These are phyloP conservation scores for Charadrius vociferus DNA, from an alignment of 2,113 vertebrate species.

Conservation along the genomic window DNA sequence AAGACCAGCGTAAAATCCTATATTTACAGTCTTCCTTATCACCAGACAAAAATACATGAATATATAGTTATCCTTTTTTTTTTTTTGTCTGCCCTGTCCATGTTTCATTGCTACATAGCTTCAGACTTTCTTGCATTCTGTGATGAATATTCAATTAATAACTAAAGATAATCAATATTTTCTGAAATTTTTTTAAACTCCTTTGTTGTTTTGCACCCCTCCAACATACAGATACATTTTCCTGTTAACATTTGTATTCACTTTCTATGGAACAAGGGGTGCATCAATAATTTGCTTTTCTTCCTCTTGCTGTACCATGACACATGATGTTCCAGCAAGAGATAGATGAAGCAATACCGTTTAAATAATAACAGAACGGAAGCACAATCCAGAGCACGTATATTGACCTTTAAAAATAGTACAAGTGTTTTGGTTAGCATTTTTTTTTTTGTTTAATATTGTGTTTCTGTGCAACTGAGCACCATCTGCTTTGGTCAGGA, in stretches of 20 bases:
- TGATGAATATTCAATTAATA: not conserved
- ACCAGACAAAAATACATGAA: not conserved
- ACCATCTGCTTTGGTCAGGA: conserved; percentile 63
- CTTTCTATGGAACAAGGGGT: not conserved
- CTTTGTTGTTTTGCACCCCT: not conserved
- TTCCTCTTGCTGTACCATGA: not conserved
- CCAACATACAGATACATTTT: not conserved
- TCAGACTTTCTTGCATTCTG: not conserved
- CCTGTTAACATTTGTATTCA: not conserved
- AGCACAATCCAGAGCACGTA: not conserved
- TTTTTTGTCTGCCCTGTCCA: not conserved
- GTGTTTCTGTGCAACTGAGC: not conserved
- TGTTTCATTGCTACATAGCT: not conserved
- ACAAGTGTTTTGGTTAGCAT: conserved; percentile 4
- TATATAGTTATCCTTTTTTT: not conserved
- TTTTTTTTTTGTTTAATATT: not conserved
- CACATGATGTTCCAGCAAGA: not conserved
- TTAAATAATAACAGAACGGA: not conserved
- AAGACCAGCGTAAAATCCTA: rapidly evolving
- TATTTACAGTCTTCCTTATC: not conserved
- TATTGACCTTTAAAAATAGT: conserved; percentile 5
- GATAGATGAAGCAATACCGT: conserved; percentile 20
- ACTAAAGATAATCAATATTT: not conserved
- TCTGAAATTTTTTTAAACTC: not conserved
- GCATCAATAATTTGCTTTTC: not conserved